Conservation (phyloP, 2,797 vertebrate species). For the Catostomus latipinnis region DNA sequence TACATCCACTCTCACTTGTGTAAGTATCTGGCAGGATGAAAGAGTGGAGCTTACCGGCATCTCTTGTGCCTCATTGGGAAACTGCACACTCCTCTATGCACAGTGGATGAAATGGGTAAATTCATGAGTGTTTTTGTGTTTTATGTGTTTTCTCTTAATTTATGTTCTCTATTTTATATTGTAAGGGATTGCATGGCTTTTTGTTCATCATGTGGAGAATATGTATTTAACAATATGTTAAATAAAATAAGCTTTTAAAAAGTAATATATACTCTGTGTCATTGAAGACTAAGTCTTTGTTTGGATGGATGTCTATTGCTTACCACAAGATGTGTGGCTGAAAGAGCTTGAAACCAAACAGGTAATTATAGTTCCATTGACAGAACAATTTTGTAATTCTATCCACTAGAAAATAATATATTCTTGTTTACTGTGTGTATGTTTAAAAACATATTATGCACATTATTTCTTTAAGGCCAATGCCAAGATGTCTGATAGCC, state of each 20-base stretch:
- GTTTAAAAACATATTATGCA: background rate
- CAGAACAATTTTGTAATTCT: background rate
- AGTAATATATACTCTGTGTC: conserved; percentile 71
- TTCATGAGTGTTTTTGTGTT: background rate
- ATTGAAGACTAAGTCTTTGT: conserved; percentile 74
- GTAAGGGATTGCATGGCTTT: conserved; percentile 83
- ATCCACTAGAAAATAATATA: background rate
- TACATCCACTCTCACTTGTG: conserved; percentile 52
- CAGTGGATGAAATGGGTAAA: conserved; percentile 89
- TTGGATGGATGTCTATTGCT: conserved; percentile 85
- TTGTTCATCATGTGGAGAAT: conserved; percentile 74
- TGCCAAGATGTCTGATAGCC: no score
- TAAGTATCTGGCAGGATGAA: conserved; percentile 76
- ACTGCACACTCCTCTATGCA: conserved; percentile 72
- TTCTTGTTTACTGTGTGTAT: background rate
- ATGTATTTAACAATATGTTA: background rate
- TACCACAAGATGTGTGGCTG: conserved; percentile 86
- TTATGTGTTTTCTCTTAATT: background rate
- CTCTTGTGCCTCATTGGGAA: conserved; percentile 70
- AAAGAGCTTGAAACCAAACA: conserved; percentile 75
- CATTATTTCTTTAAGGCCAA: no score
- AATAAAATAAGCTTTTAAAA: background rate
- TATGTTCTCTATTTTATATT: conserved; percentile 38
- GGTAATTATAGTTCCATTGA: background rate
- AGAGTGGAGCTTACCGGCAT: conserved; percentile 79